Evolutionary conservation across 2,113 vertebrate species (phyloP).

Genomic region (Megaceryle maxima): DNA sequence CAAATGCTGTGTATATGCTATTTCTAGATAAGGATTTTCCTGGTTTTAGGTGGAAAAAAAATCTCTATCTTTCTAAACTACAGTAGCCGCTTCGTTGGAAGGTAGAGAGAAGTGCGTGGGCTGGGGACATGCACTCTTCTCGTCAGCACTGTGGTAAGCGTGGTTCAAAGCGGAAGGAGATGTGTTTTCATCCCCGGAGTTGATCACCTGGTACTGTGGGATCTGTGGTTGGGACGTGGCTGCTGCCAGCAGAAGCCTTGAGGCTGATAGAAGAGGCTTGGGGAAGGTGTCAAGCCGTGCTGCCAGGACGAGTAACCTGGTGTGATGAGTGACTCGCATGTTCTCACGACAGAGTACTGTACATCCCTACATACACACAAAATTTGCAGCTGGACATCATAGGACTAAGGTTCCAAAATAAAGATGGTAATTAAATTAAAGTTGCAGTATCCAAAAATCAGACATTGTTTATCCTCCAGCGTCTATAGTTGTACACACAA

Average conservation of each 20-base stretch:
- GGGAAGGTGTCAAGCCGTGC: background rate
- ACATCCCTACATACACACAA: too few relatives aligned
- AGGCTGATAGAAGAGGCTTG: background rate
- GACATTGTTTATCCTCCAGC: background rate
- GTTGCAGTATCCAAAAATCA: background rate
- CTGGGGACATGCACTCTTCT: background rate
- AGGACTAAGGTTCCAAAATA: background rate
- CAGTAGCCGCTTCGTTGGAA: background rate
- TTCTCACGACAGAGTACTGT: background rate
- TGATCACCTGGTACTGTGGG: background rate
- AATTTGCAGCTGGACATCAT: background rate
- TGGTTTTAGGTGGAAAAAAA: background rate
- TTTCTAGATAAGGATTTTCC: background rate
- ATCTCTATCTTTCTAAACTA: background rate
- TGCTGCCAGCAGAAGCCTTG: background rate
- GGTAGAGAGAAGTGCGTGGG: background rate
- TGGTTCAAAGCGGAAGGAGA: background rate
- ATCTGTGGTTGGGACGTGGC: background rate
- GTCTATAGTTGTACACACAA: background rate
- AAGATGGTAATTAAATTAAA: background rate
- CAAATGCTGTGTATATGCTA: accelerated
- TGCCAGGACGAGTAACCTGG: background rate
- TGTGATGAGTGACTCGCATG: too few relatives aligned
- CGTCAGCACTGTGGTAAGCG: background rate
- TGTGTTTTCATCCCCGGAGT: too few relatives aligned